Percentiles rank a stretch among this genome's conserved stretches.
Conservation (phyloP, 2,888 invertebrate genomes). For the Nudaria mundana region DNA sequence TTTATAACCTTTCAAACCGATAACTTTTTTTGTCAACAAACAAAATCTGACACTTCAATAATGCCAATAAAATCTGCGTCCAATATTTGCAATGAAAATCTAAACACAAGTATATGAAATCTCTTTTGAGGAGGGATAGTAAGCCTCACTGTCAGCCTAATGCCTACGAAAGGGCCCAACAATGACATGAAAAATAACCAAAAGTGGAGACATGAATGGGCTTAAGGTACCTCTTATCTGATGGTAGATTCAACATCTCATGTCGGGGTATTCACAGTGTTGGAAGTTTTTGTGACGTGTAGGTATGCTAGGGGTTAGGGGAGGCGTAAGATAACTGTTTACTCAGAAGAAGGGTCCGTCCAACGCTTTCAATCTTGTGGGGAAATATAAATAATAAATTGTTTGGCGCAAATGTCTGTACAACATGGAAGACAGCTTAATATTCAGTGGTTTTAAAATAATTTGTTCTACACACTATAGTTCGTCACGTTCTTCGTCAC, state of each 20-base stretch:
- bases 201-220: slow-evolving; percentile 63
- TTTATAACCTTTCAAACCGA: no score
- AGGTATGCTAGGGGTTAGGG: slow-evolving; percentile 28
- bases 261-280: slow-evolving; percentile 47
- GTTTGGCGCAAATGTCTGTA: no score
- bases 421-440: no score
- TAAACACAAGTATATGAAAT: slow-evolving; percentile 52
- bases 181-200: slow-evolving; percentile 77
- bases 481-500: no score
- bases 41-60: no score
- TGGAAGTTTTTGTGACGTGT: slow-evolving; percentile 37
- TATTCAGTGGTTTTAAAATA: no score
- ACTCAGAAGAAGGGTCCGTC: slow-evolving; percentile 15
- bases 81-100: slow-evolving; percentile 35
- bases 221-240: slow-evolving; percentile 72
- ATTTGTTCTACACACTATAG: no score
- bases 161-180: slow-evolving; percentile 64
- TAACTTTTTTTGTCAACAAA: no score
- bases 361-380: slow-evolving; percentile 5
- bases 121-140: slow-evolving; percentile 53
- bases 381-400: background rate
- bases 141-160: slow-evolving; percentile 53
- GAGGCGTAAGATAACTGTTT: slow-evolving; percentile 27
- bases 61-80: no score
- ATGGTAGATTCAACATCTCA: slow-evolving; percentile 56